Evolutionary conservation across 2,113 vertebrate genomes (phyloP).

Genomic region (Balaenoptera acutorostrata): DNA sequence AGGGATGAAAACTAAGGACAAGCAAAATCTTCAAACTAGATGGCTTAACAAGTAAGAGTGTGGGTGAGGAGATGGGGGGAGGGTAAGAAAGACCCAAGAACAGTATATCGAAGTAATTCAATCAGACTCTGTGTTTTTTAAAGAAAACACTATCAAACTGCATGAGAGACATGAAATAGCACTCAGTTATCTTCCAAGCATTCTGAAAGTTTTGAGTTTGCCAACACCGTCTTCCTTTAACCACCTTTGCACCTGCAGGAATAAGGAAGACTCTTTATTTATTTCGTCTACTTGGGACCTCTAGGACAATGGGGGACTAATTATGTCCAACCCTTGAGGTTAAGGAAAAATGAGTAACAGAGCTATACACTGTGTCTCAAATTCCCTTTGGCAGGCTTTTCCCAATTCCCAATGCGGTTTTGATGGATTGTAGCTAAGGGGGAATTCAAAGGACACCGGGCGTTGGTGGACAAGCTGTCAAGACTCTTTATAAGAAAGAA

Average conservation of each 20-base stretch:
- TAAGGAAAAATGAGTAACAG: background rate
- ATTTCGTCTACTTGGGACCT: background rate
- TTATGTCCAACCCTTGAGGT: background rate
- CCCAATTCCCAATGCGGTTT: background rate
- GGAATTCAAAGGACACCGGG: background rate
- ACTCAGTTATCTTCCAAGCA: constrained; percentile 11
- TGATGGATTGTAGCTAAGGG: background rate
- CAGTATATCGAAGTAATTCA: background rate
- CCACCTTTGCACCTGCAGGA: background rate
- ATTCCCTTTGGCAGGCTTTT: background rate
- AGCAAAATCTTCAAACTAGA: background rate
- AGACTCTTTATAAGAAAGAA: background rate
- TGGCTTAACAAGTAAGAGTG: background rate
- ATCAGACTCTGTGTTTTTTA: background rate
- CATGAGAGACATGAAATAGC: constrained; percentile 58
- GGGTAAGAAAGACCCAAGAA: background rate
- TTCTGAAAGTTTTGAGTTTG: constrained; percentile 4
- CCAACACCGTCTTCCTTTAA: background rate
- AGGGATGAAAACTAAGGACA: constrained; percentile 17
- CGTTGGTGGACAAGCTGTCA: background rate
- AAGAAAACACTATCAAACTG: constrained; percentile 50
- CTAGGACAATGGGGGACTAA: background rate
- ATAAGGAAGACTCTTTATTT: background rate
- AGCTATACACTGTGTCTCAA: background rate
- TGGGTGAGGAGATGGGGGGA: background rate